A percentile compares a stretch with the other conserved stretches of the same genome.
phyloP scores from a whole-genome alignment of 2,888 invertebrate species.

The Synergus laeviventris region DNA sequence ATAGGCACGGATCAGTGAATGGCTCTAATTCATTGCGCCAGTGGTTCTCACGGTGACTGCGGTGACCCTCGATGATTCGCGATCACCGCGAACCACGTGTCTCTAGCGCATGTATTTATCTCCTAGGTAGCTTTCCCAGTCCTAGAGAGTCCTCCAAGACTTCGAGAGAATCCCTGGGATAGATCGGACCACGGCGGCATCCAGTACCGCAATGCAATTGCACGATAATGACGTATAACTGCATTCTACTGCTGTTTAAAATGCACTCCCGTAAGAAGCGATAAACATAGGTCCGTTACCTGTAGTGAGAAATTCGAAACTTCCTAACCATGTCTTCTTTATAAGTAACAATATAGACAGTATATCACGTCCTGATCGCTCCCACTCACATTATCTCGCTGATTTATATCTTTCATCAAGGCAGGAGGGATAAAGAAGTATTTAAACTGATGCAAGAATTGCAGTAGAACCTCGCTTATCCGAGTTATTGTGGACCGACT shows the following conservation, averaged over 20 bases:
- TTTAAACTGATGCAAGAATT: no score
- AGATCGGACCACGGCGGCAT: conserved; percentile 9
- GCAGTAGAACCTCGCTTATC: no score
- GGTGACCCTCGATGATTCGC: conserved; percentile 25
- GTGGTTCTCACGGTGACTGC: conserved; percentile 55
- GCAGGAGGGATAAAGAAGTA: no score
- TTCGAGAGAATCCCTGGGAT: conserved; percentile 8
- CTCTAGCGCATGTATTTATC: not conserved
- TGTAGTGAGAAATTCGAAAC: conserved; percentile 16
- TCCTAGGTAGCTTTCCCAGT: not conserved
- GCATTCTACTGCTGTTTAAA: conserved; percentile 51
- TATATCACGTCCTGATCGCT: not conserved
- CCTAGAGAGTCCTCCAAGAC: not conserved
- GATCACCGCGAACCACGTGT: conserved; percentile 3
- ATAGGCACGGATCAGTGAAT: conserved; percentile 58
- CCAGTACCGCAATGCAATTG: conserved; percentile 62
- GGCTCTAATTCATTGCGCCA: conserved; percentile 59
- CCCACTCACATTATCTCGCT: not conserved
- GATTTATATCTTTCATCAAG: not conserved
- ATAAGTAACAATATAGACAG: not conserved
- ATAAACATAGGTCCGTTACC: conserved; percentile 16
- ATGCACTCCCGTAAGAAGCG: conserved; percentile 24
- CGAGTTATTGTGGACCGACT: no score
- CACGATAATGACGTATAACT: conserved; percentile 61
- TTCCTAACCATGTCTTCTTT: not conserved